Evolutionary conservation across 2,888 invertebrate species (phyloP).

Genomic region (Parapristionchus giblindavisi): DNA sequence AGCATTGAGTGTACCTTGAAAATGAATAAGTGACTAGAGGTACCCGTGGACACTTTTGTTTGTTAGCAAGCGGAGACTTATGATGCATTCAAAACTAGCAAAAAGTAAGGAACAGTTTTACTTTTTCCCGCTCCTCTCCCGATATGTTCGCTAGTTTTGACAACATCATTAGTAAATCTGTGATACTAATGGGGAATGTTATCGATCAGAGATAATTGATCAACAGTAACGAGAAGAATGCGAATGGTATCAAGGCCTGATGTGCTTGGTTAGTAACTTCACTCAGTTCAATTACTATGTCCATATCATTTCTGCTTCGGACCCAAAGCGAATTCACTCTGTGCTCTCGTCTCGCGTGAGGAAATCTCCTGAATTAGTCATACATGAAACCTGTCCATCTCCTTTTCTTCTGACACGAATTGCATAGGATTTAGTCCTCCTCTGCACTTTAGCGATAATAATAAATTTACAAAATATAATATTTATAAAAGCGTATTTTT

Average conservation of each 20-base stretch:
- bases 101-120: no score
- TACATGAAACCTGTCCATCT: background rate
- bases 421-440: background rate
- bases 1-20: no score
- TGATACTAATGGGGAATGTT: background rate
- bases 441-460: background rate
- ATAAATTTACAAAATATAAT: background rate
- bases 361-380: conserved; percentile 20
- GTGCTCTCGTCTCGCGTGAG: conserved; percentile 26
- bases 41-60: no score
- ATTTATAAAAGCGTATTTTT: background rate
- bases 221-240: background rate
- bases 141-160: no score
- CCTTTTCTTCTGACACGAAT: background rate
- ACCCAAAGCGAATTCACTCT: conserved; percentile 37
- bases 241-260: no score
- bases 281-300: conserved; percentile 17
- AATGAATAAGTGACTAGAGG: no score
- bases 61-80: no score
- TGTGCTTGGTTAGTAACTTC: conserved; percentile 10
- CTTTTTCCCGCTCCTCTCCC: no score
- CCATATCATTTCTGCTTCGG: conserved; percentile 9
- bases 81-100: no score
- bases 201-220: background rate
- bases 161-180: no score